A percentile compares a stretch with the other conserved stretches of the same genome.
phyloP scores from a whole-genome alignment of 2,888 invertebrate genomes.

The Proisotoma minuta region DNA sequence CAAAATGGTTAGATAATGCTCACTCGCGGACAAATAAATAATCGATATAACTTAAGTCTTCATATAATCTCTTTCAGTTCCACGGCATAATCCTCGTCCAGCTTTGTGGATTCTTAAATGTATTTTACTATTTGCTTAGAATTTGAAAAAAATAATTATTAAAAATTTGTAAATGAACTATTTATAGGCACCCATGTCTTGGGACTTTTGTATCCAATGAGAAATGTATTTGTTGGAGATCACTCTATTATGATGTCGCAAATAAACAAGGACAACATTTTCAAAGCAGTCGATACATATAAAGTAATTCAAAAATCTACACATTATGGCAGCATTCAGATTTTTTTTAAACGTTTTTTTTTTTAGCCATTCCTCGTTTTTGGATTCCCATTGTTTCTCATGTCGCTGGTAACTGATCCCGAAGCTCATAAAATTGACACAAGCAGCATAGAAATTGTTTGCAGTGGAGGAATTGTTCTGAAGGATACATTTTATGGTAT shows the following conservation, averaged over 20 bases:
- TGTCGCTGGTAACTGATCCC: conserved; percentile 35
- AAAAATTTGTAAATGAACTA: background rate
- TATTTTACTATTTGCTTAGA: background rate
- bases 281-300: conserved; percentile 41
- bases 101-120: conserved; percentile 39
- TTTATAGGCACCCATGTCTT: conserved; percentile 37
- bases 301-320: background rate
- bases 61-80: too few species aligned
- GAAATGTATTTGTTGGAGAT: conserved; percentile 39
- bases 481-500: conserved; percentile 33
- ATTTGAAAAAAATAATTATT: background rate
- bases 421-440: conserved; percentile 38
- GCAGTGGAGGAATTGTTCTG: conserved; percentile 41
- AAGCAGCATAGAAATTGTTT: conserved; percentile 32
- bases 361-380: conserved; percentile 38
- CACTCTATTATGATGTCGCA: conserved; percentile 42
- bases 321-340: too few species aligned
- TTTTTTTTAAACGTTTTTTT: background rate
- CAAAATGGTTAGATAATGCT: too few species aligned
- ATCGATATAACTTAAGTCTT: too few species aligned
- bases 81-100: conserved; percentile 37
- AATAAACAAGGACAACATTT: conserved; percentile 43
- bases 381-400: conserved; percentile 41
- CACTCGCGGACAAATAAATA: too few species aligned
- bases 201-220: conserved; percentile 42